Conservation (phyloP, 1,140 invertebrate genomes). For the Drosophila pachea region DNA sequence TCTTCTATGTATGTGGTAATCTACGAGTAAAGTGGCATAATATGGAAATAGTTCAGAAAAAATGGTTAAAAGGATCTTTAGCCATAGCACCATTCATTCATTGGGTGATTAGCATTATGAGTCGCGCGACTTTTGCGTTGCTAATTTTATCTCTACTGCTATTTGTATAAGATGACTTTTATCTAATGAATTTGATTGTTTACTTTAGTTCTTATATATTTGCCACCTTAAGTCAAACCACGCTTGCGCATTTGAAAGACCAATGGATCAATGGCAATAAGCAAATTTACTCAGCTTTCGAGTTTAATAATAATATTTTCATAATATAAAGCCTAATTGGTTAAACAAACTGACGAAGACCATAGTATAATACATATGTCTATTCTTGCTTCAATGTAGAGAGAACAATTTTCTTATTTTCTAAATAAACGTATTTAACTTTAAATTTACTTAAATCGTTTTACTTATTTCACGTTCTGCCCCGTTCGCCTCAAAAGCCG, state of each 20-base stretch:
- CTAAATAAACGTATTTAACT: no score
- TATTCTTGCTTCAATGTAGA: no score
- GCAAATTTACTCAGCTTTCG: neutral
- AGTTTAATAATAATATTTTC: no score
- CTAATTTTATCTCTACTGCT: constrained; percentile 25
- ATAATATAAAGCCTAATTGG: no score
- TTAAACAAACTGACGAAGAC: no score
- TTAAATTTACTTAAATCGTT: constrained; percentile 13
- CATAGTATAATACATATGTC: no score
- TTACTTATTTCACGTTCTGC: constrained; percentile 4
- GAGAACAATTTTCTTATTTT: no score
- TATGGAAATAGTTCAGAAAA: no score
- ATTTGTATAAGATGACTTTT: constrained; percentile 34
- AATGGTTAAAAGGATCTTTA: neutral
- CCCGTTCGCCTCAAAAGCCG: neutral
- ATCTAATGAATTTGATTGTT: constrained; percentile 42
- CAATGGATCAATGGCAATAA: constrained; percentile 4
- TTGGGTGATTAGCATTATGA: constrained; percentile 15
- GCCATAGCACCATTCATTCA: neutral
- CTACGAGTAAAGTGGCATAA: no score
- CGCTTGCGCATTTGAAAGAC: neutral
- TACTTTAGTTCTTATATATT: constrained; percentile 34
- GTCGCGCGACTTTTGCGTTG: neutral
- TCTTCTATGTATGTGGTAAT: no score
- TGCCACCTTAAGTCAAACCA: constrained; percentile 17